Evolutionary conservation across 2,888 invertebrate genomes (phyloP).

Genomic region (Sphaerophoria rueppellii): DNA sequence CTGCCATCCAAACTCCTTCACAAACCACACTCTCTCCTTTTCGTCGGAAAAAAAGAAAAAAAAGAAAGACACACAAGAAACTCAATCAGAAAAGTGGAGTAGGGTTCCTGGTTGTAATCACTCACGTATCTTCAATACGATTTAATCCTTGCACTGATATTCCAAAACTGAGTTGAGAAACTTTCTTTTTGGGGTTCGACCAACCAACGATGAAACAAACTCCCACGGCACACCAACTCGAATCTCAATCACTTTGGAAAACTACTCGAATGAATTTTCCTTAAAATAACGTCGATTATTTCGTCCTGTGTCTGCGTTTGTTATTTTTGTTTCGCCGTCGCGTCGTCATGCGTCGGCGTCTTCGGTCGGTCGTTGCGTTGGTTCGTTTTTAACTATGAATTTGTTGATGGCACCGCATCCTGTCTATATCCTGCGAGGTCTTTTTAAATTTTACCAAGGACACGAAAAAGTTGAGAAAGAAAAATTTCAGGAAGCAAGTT

Average conservation of each 20-base stretch:
- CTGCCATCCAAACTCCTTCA: background rate
- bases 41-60: background rate
- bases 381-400: constrained; percentile 24
- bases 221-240: background rate
- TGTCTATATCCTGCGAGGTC: constrained; percentile 10
- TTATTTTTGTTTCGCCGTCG: constrained; percentile 8
- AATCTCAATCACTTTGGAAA: constrained; percentile 36
- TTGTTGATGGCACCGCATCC: constrained; percentile 12
- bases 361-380: constrained; percentile 15
- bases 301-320: constrained; percentile 36
- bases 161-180: constrained; percentile 23
- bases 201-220: background rate
- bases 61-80: background rate
- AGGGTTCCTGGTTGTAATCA: constrained; percentile 48
- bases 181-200: constrained; percentile 36
- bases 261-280: constrained; percentile 50
- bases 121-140: constrained; percentile 59
- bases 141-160: constrained; percentile 34
- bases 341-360: constrained; percentile 42
- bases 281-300: constrained; percentile 70
- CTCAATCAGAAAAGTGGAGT: constrained; percentile 38
- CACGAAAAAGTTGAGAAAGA: background rate
- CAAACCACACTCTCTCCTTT: too few species aligned
- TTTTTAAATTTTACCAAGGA: constrained; percentile 32
- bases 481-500: constrained; percentile 44